Base-by-base conservation (phyloP, 2,113 vertebrate species). In the Oenanthe oenanthe region DNA sequence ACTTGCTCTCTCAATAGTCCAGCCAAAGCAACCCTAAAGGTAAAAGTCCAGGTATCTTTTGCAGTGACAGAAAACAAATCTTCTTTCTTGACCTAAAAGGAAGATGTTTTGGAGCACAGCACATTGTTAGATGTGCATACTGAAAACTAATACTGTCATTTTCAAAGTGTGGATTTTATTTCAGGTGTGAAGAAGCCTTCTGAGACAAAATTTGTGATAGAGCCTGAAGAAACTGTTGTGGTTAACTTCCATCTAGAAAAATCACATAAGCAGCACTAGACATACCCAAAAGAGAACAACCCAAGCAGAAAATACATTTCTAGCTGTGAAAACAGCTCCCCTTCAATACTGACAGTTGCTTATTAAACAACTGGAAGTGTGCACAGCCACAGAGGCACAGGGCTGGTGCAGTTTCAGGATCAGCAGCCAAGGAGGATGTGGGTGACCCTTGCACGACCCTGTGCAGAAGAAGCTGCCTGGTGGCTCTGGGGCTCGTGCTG, bases 391-490 rank as follows among this genome's bases (percentile, higher is more conserved):
- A 63, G 60, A 93, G 89, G 61, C 71, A 66, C 34, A 26, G 54
- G 31, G 50, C 88, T 93, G 88, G 83, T 11, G 3, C 8, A 47
- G 28, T 65, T 89, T 87, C n/a, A 29, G 61, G 47, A 94, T 50
- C 63, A 72, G 66, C 12, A 76, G 32, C 58, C 51, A 45, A 83
- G 62, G 82, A 58, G 60, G 77, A 76, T 78, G 53, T 54, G 84
- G 81, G 34, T 91, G 86, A 96, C 93, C 67, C 93, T 90, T 93
- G 79, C 61, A 76, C 0, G 31, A 91, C 85, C 93, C 58, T 73
- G 63, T 86, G 79, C 50, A 94, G 93, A 94, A 71, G 78, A 81
- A 93, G 81, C 57, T 93, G 66, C 66, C 42, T 67, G 34, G 83
- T 81, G 84, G 29, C 79, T 79, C 75, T 54, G 60, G 47, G 67